Conservation (phyloP, 2,797 vertebrate species). For the Leptoclinus maculatus region DNA sequence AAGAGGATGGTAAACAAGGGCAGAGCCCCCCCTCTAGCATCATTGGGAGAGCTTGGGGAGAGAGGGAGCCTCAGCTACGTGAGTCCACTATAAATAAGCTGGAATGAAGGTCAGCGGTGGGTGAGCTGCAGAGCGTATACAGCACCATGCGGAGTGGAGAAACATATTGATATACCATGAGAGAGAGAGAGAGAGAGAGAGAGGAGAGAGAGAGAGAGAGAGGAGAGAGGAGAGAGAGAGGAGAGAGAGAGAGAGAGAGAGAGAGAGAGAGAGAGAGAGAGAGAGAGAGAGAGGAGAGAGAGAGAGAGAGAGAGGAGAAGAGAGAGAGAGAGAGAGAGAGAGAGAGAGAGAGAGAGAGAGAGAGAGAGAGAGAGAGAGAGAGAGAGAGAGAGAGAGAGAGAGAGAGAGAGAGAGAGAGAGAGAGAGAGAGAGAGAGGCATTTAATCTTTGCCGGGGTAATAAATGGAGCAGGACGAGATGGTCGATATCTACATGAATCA, state of each 20-base stretch:
- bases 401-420: neutral
- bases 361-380: too few relatives aligned
- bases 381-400: too few relatives aligned
- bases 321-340: conserved; percentile 15
- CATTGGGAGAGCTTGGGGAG: conserved; percentile 41
- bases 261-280: conserved; percentile 9
- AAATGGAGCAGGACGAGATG: conserved; percentile 64
- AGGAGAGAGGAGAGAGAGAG: too few relatives aligned
- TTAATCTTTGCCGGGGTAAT: conserved; percentile 68
- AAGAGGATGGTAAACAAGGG: conserved; percentile 66
- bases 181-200: neutral
- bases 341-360: conserved; percentile 13
- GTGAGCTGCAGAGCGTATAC: conserved; percentile 44
- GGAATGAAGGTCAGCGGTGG: conserved; percentile 76
- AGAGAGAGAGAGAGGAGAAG: too few relatives aligned
- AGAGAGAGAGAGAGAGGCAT: conserved; percentile 38
- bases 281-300: too few relatives aligned
- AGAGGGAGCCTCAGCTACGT: conserved; percentile 63
- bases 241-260: conserved; percentile 11
- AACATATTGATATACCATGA: conserved; percentile 61
- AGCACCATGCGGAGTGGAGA: conserved; percentile 25
- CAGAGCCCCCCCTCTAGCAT: conserved; percentile 61
- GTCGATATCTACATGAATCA: conserved; percentile 74
- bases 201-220: conserved; percentile 7
- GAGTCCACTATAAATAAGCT: conserved; percentile 79